Evolutionary conservation across 1,140 invertebrate genomes (phyloP).

Genomic region (Solen grandis): DNA sequence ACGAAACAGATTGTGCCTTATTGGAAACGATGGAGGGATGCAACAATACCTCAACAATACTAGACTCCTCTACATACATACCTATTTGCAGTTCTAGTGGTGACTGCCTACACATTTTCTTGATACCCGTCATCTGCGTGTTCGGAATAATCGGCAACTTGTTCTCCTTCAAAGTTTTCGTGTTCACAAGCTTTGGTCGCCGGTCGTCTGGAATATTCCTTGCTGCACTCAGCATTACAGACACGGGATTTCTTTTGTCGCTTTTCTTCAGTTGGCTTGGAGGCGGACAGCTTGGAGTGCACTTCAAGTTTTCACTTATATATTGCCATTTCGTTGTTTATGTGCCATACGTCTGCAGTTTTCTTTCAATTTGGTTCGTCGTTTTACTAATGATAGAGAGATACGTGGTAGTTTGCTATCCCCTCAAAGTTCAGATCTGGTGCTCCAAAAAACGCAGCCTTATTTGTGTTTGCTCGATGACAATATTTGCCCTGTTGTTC

Average conservation of each 20-base stretch:
- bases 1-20: too few species aligned
- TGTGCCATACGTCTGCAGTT: conserved; percentile 75
- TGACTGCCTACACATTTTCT: not conserved
- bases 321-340: conserved; percentile 63
- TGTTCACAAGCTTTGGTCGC: conserved; percentile 83
- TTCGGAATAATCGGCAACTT: conserved; percentile 83
- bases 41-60: too few species aligned
- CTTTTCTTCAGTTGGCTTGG: conserved; percentile 83
- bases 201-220: conserved; percentile 84
- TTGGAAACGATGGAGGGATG: too few species aligned
- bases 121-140: conserved; percentile 81
- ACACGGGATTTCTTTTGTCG: conserved; percentile 82
- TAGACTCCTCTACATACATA: too few species aligned
- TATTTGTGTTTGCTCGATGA: not conserved
- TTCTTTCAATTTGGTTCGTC: conserved; percentile 79
- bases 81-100: not conserved
- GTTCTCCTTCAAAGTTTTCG: conserved; percentile 83
- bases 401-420: conserved; percentile 69
- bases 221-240: conserved; percentile 83
- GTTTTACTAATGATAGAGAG: conserved; percentile 80
- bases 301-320: not conserved
- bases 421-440: not conserved
- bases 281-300: conserved; percentile 72
- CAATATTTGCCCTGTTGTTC: not conserved
- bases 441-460: not conserved